phyloP scores from a whole-genome alignment of 2,888 invertebrate genomes.

The Ochropleura plecta region DNA sequence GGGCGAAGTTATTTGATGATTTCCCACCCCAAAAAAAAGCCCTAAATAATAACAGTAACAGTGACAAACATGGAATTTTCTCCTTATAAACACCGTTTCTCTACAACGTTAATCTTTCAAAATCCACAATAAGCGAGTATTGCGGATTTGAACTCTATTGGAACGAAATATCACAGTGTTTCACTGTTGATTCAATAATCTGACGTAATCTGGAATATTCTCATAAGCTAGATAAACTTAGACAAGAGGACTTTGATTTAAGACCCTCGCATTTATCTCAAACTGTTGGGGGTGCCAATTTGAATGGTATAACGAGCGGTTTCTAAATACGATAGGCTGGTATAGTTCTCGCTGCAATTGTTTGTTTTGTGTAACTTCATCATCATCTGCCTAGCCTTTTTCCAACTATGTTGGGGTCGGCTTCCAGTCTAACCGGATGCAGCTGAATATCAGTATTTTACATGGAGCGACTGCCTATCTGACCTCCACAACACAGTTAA shows the following conservation, averaged over 20 bases:
- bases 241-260: constrained; percentile 31
- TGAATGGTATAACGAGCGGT: not conserved
- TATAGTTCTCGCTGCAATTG: not conserved
- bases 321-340: not conserved
- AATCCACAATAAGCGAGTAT: not conserved
- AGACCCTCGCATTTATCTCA: constrained; percentile 24
- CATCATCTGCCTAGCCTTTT: no score
- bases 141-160: not conserved
- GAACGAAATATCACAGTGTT: constrained; percentile 25
- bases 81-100: not conserved
- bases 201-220: constrained; percentile 40
- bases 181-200: constrained; percentile 46
- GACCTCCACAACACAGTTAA: no score
- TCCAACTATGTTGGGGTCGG: no score
- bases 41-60: no score
- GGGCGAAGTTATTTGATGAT: no score
- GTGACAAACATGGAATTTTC: not conserved
- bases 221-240: constrained; percentile 32
- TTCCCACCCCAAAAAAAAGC: no score
- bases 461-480: no score
- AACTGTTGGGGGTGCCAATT: constrained; percentile 1
- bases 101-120: not conserved
- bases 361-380: not conserved
- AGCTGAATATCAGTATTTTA: no score
- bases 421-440: no score